Conservation (phyloP, 2,113 vertebrate genomes). For the Gopherus evgoodei region DNA sequence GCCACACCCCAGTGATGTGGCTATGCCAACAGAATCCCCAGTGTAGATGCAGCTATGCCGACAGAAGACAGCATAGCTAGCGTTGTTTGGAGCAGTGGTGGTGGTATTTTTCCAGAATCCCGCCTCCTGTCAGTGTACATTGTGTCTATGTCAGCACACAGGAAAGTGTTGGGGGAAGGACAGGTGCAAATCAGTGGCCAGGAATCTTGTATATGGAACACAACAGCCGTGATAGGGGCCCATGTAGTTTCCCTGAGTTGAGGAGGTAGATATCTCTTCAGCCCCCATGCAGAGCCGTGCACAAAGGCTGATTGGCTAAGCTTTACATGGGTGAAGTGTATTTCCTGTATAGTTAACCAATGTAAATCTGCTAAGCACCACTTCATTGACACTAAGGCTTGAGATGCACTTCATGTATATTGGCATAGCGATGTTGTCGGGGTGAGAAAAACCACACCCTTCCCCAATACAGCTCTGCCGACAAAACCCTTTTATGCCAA, state of each 20-base stretch:
- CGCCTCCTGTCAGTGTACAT: neutral
- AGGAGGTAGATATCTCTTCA: neutral
- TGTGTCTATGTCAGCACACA: neutral
- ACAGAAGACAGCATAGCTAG: neutral
- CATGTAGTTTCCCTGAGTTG: neutral
- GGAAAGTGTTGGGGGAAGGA: neutral
- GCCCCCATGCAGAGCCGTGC: neutral
- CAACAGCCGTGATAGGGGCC: neutral
- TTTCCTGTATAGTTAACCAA: neutral
- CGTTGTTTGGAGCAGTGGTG: no score
- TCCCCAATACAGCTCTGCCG: neutral
- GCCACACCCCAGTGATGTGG: neutral
- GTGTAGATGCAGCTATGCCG: neutral
- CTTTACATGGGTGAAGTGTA: neutral
- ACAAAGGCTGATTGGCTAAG: neutral
- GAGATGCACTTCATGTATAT: neutral
- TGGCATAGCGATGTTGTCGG: neutral
- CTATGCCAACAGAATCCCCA: neutral
- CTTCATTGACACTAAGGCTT: neutral
- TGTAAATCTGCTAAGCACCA: neutral
- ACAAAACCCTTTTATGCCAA: neutral
- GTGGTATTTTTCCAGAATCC: neutral
- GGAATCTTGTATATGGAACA: neutral
- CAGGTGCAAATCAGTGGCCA: neutral
- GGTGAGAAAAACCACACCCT: neutral